These are phyloP conservation scores for Chaetophractus vellerosus DNA, from an alignment of 2,797 vertebrate species.

Conservation along the genomic window DNA sequence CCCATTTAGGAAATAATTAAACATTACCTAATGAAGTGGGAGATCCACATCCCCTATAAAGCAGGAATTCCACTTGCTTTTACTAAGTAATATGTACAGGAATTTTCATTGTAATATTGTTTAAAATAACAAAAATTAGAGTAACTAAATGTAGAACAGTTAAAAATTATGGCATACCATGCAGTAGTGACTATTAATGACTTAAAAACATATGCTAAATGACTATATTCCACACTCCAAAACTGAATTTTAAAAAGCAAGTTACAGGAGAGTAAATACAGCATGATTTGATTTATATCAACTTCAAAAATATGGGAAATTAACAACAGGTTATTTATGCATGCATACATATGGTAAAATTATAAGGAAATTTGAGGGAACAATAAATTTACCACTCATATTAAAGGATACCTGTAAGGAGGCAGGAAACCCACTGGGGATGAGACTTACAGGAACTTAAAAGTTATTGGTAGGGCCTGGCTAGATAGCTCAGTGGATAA, in stretches of 20 bases:
- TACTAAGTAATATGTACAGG: neutral
- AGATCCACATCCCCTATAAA: neutral
- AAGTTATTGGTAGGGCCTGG: neutral
- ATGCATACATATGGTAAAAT: neutral
- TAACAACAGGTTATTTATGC: neutral
- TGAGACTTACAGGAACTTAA: neutral
- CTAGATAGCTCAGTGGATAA: too few species aligned
- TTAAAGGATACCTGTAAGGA: neutral
- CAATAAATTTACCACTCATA: neutral
- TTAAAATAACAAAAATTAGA: neutral
- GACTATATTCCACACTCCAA: neutral
- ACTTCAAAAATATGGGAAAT: neutral
- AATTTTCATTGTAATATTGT: neutral
- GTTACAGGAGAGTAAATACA: neutral
- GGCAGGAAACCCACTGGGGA: neutral
- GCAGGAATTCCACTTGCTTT: neutral
- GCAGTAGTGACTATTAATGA: neutral
- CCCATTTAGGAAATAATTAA: neutral
- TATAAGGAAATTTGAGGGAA: neutral
- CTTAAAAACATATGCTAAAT: neutral
- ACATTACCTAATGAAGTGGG: neutral
- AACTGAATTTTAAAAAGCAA: constrained; percentile 17
- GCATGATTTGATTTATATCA: neutral
- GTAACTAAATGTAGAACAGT: neutral
- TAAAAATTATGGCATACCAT: neutral